phyloP scores from a whole-genome alignment of 1,140 invertebrate species.

The Mylabris phalerata region DNA sequence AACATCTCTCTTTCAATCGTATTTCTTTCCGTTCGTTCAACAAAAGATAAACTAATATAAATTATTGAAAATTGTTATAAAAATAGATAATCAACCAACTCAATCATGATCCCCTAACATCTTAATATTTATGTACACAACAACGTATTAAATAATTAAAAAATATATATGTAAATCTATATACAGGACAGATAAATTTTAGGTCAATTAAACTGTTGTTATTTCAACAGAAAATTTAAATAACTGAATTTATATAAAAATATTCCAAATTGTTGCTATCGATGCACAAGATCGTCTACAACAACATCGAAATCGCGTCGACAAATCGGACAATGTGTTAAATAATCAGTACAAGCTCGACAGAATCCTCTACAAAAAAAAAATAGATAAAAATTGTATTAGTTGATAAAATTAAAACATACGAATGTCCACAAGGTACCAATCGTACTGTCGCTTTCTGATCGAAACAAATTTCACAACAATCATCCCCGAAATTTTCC shows the following conservation, averaged over 20 bases:
- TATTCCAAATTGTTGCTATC: conserved; percentile 1
- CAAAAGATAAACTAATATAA: too few relatives aligned
- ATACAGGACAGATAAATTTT: too few relatives aligned
- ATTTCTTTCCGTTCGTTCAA: too few relatives aligned
- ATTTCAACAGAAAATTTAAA: too few relatives aligned
- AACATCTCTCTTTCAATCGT: too few relatives aligned
- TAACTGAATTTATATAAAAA: not conserved
- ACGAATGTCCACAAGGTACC: conserved; percentile 75
- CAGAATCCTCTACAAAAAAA: conserved; percentile 73
- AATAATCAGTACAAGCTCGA: conserved; percentile 64
- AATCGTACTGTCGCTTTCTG: conserved; percentile 65
- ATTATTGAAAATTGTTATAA: too few relatives aligned
- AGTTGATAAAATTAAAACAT: conserved; percentile 34
- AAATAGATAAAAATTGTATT: not conserved
- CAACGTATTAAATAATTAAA: too few relatives aligned
- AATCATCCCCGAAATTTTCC: conserved; percentile 73
- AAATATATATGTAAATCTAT: too few relatives aligned
- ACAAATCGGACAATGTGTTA: conserved; percentile 85
- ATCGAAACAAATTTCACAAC: conserved; percentile 85
- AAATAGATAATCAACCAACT: too few relatives aligned
- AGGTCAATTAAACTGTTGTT: too few relatives aligned
- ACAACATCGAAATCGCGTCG: conserved; percentile 47
- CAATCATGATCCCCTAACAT: too few relatives aligned
- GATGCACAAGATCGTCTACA: conserved; percentile 20
- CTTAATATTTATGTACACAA: too few relatives aligned